Evolutionary conservation across 2,113 vertebrate species (phyloP).

Genomic region (Perca schrenkii): DNA sequence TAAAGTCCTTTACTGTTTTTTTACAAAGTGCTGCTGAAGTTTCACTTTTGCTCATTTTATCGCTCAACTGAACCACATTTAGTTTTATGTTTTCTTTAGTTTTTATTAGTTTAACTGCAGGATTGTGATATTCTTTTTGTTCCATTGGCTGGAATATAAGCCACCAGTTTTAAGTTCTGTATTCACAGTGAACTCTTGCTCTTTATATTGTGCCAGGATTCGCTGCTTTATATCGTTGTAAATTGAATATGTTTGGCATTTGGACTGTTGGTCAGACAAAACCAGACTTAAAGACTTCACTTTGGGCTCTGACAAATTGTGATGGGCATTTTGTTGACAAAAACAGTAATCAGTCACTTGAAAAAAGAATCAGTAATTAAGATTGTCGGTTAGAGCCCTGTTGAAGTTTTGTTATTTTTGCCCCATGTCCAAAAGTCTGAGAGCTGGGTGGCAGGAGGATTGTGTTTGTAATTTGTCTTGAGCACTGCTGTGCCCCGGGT

Average conservation of each 20-base stretch:
- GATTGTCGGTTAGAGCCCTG: not conserved
- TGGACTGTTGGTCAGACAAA: not conserved
- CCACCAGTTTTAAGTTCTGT: not conserved
- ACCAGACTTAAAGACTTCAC: not conserved
- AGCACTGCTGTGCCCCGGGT: conserved; percentile 33
- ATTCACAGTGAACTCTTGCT: not conserved
- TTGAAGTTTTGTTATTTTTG: not conserved
- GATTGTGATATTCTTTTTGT: not conserved
- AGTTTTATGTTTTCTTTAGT: not conserved
- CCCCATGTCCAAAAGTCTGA: not conserved
- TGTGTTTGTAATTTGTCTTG: conserved; percentile 20
- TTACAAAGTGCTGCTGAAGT: not conserved
- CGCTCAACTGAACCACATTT: not conserved
- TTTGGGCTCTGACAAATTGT: not conserved
- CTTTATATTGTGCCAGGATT: not conserved
- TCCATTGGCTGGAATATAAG: not conserved
- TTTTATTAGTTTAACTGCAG: conserved; percentile 3
- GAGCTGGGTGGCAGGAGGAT: not conserved
- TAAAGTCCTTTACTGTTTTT: not conserved
- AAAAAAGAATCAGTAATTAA: not conserved
- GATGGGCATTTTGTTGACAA: not conserved
- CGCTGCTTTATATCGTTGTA: not conserved
- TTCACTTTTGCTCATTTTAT: not conserved
- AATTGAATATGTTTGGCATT: not conserved
- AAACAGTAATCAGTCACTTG: not conserved